Evolutionary conservation across 1,140 invertebrate genomes (phyloP), one percentile per base, ranked within the genome.

Genomic region (Leptinotarsa lineolata): DNA sequence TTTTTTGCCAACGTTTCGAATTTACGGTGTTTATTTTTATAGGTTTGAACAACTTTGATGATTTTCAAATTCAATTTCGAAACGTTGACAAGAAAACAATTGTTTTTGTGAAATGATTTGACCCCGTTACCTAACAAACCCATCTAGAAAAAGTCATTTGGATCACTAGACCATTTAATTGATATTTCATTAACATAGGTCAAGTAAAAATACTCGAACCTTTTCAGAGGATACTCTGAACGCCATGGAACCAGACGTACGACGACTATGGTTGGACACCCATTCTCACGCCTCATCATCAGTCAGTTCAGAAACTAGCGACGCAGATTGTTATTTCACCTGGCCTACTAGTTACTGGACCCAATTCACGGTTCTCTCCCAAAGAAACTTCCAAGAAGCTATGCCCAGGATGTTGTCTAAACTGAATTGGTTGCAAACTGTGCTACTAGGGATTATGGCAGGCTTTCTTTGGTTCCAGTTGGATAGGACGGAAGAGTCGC

Each of bases 341-440:
- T 95, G 93, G 93, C 92, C 93, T 24, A 95, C 93, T 5, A 91
- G 91, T 74, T 94, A 95, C 79, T 90, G 90, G 85, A 94, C 93
- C 0, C 94, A 95, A 82, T 92, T 94, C 81, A 91, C 90, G 85
- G 91, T 92, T 72, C 86, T 95, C 73, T 92, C 92, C 20, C 88
- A 90, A 81, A 85, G 94, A 74, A 95, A 95, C 84, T 95, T 95
- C 83, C 90, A 90, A 83, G 92, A 94, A 83, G 92, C 93, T 16
- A 86, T 90, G 75, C 90, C 92, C 2, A 85, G 92, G 60, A 94
- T 95, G 90, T 83, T 95, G 20, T 94, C 92, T 45, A 92, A 91
- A 80, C 83, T 95, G 48, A 94, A 95, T 82, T 93, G 93, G 90
- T 86, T 94, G 44, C 93, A 95, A 84, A 94, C 93, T 2, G 87